phyloP scores from a whole-genome alignment of 2,888 invertebrate genomes.

The Glaucopsyche alexis region DNA sequence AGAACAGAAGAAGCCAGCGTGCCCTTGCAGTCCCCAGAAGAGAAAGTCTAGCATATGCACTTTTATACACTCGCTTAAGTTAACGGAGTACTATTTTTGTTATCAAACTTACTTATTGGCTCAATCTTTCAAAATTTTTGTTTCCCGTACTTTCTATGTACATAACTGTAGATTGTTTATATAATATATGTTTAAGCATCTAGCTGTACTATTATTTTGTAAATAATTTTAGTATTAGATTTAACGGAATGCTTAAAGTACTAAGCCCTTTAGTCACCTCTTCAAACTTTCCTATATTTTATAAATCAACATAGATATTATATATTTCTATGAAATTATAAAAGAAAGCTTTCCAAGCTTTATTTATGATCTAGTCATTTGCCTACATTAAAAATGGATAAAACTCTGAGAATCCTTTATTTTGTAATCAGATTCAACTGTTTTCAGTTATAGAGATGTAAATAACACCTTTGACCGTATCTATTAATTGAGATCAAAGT shows the following conservation, averaged over 20 bases:
- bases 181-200: background rate
- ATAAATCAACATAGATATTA: no score
- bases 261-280: background rate
- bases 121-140: slow-evolving; percentile 17
- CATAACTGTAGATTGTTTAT: slow-evolving; percentile 3
- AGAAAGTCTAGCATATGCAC: slow-evolving; percentile 56
- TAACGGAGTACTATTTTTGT: slow-evolving; percentile 22
- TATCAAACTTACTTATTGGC: slow-evolving; percentile 17
- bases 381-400: background rate
- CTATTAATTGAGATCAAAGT: no score
- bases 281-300: background rate
- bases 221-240: slow-evolving; percentile 8
- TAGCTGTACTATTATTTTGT: slow-evolving; percentile 28
- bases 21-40: slow-evolving; percentile 65
- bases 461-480: background rate
- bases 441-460: background rate
- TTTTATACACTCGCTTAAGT: background rate
- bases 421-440: background rate
- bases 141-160: slow-evolving; percentile 16
- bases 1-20: slow-evolving; percentile 63
- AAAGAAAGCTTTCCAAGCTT: background rate
- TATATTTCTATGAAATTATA: no score
- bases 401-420: background rate
- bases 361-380: slow-evolving; percentile 14
- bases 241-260: background rate